Percentiles rank a stretch among this genome's conserved stretches.
Conservation (phyloP, 2,113 vertebrate genomes). For the Marmota monax region DNA sequence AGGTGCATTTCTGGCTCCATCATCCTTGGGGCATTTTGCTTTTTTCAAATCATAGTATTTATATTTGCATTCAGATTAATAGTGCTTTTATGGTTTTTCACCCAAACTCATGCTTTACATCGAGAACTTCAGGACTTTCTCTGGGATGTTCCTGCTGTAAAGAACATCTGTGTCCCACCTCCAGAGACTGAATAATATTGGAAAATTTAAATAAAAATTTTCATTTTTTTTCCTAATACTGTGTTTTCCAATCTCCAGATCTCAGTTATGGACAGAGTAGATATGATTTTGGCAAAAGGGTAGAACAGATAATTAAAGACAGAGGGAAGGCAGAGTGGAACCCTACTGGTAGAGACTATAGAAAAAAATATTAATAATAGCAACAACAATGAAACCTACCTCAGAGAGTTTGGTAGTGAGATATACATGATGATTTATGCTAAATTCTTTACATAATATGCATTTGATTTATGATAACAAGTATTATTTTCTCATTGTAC, state of each 20-base stretch:
- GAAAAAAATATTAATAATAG: background rate
- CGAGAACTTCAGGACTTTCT: background rate
- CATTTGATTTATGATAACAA: background rate
- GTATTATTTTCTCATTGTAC: background rate
- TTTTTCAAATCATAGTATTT: conserved; percentile 49
- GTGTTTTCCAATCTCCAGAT: background rate
- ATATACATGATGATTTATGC: background rate
- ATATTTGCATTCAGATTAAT: conserved; percentile 7
- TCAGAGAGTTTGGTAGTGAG: background rate
- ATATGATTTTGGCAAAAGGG: background rate
- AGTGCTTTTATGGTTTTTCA: background rate
- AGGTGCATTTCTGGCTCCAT: background rate
- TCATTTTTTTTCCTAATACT: background rate
- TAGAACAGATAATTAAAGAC: background rate
- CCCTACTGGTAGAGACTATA: background rate
- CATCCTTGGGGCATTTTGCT: background rate
- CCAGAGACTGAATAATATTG: background rate
- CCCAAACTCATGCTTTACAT: background rate
- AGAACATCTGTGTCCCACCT: background rate
- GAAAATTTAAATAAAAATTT: background rate
- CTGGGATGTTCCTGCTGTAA: conserved; percentile 34
- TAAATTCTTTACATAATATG: background rate
- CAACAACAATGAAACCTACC: background rate
- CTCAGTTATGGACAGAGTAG: background rate
- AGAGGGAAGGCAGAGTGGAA: background rate